A percentile compares a stretch with the other conserved stretches of the same genome.
Conservation (phyloP, 1,140 invertebrate species). For the Teleogryllus occipitalis region DNA sequence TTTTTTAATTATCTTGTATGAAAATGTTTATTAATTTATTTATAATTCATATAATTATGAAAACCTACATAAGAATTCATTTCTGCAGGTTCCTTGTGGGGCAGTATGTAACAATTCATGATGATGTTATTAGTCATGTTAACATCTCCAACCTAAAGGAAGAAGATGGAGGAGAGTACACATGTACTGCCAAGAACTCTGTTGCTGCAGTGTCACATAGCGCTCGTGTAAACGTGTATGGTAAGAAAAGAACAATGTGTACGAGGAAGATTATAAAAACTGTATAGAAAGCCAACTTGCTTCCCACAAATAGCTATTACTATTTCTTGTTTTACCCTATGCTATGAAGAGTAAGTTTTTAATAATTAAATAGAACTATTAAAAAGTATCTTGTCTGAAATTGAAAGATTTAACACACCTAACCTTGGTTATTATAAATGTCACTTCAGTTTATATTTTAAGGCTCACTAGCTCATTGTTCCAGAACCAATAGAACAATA, state of each 20-base stretch:
- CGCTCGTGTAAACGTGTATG: constrained; percentile 84
- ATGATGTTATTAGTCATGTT: constrained; percentile 89
- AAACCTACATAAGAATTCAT: not conserved
- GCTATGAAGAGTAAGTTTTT: too few species aligned
- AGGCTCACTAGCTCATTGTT: too few species aligned
- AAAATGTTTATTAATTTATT: not conserved
- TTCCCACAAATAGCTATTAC: too few species aligned
- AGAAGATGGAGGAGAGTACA: constrained; percentile 87
- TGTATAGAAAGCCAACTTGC: too few species aligned
- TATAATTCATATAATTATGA: not conserved
- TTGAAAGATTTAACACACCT: too few species aligned
- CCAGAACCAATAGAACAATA: too few species aligned
- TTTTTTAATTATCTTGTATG: not conserved
- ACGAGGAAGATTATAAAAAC: too few species aligned
- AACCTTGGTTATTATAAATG: too few species aligned
- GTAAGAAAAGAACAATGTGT: constrained; percentile 31
- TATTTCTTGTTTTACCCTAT: too few species aligned
- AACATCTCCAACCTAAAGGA: constrained; percentile 83
- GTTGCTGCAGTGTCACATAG: constrained; percentile 67
- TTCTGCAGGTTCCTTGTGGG: constrained; percentile 68
- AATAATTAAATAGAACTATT: too few species aligned
- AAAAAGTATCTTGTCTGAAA: too few species aligned
- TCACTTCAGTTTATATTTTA: too few species aligned
- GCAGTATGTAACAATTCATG: constrained; percentile 83
- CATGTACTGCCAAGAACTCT: constrained; percentile 75